Evolutionary conservation across 2,113 vertebrate genomes (phyloP).

Genomic region (Ageneiosus marmoratus): DNA sequence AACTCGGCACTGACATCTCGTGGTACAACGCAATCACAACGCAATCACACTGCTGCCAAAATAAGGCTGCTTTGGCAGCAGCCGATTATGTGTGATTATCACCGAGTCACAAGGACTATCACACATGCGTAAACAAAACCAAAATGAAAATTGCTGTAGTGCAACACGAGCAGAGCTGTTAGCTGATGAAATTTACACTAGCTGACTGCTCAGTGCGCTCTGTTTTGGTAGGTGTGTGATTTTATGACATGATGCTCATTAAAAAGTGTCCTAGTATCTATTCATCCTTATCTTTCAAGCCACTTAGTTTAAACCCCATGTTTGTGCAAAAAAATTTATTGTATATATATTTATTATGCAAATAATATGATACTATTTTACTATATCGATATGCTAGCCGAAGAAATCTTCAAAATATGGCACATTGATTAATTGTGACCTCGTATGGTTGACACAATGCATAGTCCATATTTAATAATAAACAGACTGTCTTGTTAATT

Average conservation of each 20-base stretch:
- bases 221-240: neutral
- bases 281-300: neutral
- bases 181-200: constrained; percentile 1
- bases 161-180: neutral
- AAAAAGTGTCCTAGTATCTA: neutral
- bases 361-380: neutral
- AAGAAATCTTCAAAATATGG: neutral
- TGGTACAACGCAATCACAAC: constrained; percentile 56
- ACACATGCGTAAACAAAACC: constrained; percentile 3
- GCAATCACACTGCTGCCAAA: neutral
- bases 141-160: neutral
- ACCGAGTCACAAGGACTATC: constrained; percentile 1
- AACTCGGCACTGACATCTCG: constrained; percentile 68
- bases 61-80: constrained; percentile 11
- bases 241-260: neutral
- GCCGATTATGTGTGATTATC: constrained; percentile 12
- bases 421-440: neutral
- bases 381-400: neutral
- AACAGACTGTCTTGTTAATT: neutral
- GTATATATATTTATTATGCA: neutral
- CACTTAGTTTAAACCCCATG: neutral
- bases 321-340: neutral
- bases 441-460: neutral
- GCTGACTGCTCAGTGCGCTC: neutral
- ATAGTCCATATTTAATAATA: neutral